Percentiles rank a stretch among this genome's conserved stretches.
These are phyloP conservation scores for Pyralis farinalis DNA, from an alignment of 2,888 invertebrate species.

Conservation along the genomic window DNA sequence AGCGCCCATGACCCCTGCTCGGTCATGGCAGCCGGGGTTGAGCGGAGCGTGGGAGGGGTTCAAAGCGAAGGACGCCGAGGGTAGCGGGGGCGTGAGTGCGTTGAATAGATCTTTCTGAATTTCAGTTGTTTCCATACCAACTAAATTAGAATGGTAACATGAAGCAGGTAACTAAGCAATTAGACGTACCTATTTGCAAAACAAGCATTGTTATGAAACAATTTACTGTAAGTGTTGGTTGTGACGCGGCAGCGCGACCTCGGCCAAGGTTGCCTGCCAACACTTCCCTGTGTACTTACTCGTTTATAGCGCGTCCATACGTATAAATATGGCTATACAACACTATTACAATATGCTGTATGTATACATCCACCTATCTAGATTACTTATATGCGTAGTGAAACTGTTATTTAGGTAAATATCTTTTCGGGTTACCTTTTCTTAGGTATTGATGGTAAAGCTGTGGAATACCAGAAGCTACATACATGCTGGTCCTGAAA, in stretches of 20 bases:
- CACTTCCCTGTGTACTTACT: slow-evolving; percentile 75
- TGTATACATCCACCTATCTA: slow-evolving; percentile 13
- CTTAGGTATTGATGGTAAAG: no score
- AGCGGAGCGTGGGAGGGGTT: slow-evolving; percentile 39
- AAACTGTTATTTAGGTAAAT: background rate
- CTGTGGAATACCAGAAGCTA: no score
- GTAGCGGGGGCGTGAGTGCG: slow-evolving; percentile 18
- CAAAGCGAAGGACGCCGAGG: slow-evolving; percentile 39
- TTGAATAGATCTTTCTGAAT: slow-evolving; percentile 33
- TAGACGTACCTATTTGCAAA: slow-evolving; percentile 31
- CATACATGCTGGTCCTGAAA: no score
- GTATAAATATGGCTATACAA: slow-evolving; percentile 34
- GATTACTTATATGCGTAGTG: slow-evolving; percentile 11
- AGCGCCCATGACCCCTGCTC: slow-evolving; percentile 69
- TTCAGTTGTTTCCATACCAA: slow-evolving; percentile 33
- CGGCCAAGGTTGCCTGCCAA: slow-evolving; percentile 67
- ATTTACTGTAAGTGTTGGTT: slow-evolving; percentile 65
- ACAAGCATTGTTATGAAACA: slow-evolving; percentile 61
- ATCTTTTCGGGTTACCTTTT: background rate
- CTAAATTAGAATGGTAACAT: slow-evolving; percentile 26
- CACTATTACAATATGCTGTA: no score
- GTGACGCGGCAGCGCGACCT: slow-evolving; percentile 69
- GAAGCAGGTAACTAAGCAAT: slow-evolving; percentile 23
- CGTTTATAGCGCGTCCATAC: slow-evolving; percentile 52
- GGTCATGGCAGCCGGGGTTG: slow-evolving; percentile 50